Evolutionary conservation across 2,113 vertebrate genomes (phyloP).

Genomic region (Eolophus roseicapilla): DNA sequence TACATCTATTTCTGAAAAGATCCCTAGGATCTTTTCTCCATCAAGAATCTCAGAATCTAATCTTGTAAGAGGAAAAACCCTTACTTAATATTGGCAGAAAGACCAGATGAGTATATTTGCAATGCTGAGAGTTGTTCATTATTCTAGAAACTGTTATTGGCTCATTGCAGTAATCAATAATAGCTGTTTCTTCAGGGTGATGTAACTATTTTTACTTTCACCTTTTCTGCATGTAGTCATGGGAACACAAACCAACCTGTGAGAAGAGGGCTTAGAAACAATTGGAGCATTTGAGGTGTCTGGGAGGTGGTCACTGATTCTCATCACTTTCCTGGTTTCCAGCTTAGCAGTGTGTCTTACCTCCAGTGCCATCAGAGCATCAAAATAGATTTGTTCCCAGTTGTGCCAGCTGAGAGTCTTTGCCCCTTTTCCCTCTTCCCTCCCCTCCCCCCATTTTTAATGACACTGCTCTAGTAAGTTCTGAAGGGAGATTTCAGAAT

Average conservation of each 20-base stretch:
- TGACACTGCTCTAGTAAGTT: not conserved
- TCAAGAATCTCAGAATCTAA: not conserved
- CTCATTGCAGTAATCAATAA: conserved; percentile 29
- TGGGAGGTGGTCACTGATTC: not conserved
- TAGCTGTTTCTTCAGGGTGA: conserved; percentile 35
- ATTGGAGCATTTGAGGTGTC: not conserved
- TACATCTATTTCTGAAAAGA: not conserved
- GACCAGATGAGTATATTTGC: not conserved
- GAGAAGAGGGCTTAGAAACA: not conserved
- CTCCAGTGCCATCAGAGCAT: not conserved
- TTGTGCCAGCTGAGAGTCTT: not conserved
- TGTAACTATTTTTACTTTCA: conserved; percentile 38
- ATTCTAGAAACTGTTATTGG: not conserved
- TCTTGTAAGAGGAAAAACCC: not conserved
- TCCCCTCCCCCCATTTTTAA: not conserved
- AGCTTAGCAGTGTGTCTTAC: not conserved
- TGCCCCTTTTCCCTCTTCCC: too few relatives aligned
- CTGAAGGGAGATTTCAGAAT: not conserved
- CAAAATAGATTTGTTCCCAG: not conserved
- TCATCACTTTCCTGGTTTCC: not conserved
- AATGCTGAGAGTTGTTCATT: not conserved
- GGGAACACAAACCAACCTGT: conserved; percentile 41
- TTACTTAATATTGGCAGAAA: not conserved
- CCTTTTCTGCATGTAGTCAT: conserved; percentile 60
- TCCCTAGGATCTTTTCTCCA: not conserved